Conservation (phyloP, 2,888 invertebrate species). For the Apodemia duryi region DNA sequence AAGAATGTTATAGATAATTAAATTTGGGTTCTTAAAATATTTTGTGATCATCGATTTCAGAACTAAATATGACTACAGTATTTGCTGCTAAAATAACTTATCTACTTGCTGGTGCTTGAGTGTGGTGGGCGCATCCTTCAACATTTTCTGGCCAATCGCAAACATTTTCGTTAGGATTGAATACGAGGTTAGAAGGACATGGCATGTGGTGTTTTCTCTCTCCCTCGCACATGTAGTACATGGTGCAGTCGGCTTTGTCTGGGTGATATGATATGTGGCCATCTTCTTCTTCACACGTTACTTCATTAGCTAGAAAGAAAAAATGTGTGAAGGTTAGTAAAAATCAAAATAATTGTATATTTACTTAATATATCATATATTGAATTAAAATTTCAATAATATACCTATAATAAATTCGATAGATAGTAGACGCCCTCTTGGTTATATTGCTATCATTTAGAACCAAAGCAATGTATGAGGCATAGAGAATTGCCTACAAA, state of each 20-base stretch:
- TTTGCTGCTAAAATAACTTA: slow-evolving; percentile 35
- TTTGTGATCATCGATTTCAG: background rate
- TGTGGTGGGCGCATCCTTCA: slow-evolving; percentile 85
- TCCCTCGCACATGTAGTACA: slow-evolving; percentile 98
- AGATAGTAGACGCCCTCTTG: too few species aligned
- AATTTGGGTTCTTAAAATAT: background rate
- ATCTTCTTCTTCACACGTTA: slow-evolving; percentile 94
- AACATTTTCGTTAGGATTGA: slow-evolving; percentile 94
- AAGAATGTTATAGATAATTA: too few species aligned
- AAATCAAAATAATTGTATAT: too few species aligned
- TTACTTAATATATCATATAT: too few species aligned
- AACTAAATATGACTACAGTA: background rate
- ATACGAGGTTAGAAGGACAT: slow-evolving; percentile 94
- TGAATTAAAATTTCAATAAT: too few species aligned
- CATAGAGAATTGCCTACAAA: too few species aligned
- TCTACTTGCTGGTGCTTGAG: slow-evolving; percentile 70
- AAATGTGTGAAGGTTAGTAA: background rate
- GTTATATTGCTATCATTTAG: too few species aligned
- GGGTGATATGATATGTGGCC: slow-evolving; percentile 97
- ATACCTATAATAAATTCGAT: too few species aligned
- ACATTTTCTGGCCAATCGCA: slow-evolving; percentile 98
- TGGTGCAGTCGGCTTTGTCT: slow-evolving; percentile 94
- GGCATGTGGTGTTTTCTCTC: slow-evolving; percentile 98
- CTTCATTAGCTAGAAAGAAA: slow-evolving; percentile 86
- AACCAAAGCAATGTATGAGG: too few species aligned